A percentile compares a stretch with the other conserved stretches of the same genome.
Evolutionary conservation across 2,797 vertebrate species (phyloP).

Genomic region (Euphonia xanthogaster): DNA sequence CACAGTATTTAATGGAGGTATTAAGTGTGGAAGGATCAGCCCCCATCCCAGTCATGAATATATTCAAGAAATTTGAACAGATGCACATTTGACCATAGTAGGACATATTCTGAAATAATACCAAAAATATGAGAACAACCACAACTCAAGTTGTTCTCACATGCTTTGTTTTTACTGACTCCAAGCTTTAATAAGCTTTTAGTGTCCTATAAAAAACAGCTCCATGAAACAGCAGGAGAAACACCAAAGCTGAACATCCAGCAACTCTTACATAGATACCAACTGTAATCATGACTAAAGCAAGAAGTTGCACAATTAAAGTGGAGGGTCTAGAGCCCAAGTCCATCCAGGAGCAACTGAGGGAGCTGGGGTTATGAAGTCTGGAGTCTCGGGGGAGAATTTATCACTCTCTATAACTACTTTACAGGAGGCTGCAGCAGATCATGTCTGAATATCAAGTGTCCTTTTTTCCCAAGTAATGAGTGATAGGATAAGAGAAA

Average conservation of each 20-base stretch:
- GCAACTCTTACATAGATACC: neutral
- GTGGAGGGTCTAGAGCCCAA: neutral
- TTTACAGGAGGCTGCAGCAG: neutral
- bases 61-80: neutral
- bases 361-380: neutral
- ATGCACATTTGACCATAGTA: neutral
- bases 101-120: neutral
- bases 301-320: neutral
- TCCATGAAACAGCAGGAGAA: neutral
- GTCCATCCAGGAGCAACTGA: neutral
- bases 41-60: neutral
- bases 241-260: neutral
- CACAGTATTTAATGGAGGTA: neutral
- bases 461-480: neutral
- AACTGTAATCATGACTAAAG: neutral
- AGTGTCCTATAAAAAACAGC: neutral
- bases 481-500: neutral
- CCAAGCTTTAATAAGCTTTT: neutral
- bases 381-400: neutral
- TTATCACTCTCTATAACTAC: neutral
- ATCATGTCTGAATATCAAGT: neutral
- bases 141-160: neutral
- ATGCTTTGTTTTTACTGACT: neutral
- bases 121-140: neutral
- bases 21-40: neutral